phyloP scores from a whole-genome alignment of 2,888 invertebrate genomes.

The Hermaeophaga mercurialis region DNA sequence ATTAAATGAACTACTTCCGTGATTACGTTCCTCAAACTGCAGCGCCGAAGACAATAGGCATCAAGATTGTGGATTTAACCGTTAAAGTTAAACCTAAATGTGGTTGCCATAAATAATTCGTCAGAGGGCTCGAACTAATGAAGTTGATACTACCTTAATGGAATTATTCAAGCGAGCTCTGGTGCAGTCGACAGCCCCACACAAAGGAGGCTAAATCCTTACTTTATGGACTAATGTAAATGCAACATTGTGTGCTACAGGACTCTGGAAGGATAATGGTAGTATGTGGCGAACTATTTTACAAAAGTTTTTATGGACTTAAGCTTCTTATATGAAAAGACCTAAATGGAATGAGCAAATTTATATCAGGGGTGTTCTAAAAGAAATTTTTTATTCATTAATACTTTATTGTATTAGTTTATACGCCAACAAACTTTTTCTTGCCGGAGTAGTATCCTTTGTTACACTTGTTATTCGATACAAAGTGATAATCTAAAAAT shows the following conservation, averaged over 20 bases:
- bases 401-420: too few relatives aligned
- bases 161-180: conserved; percentile 18
- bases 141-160: conserved; percentile 27
- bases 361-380: background rate
- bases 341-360: background rate
- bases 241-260: conserved; percentile 18
- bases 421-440: too few relatives aligned
- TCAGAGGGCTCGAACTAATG: conserved; percentile 18
- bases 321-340: background rate
- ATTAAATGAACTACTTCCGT: too few relatives aligned
- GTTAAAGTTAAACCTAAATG: conserved; percentile 3
- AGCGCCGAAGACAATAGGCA: background rate
- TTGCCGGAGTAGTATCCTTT: too few relatives aligned
- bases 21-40: too few relatives aligned
- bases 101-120: conserved; percentile 14
- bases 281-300: conserved; percentile 2
- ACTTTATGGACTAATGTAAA: conserved; percentile 23
- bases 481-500: too few relatives aligned
- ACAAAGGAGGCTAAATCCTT: conserved; percentile 26
- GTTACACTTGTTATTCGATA: too few relatives aligned
- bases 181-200: conserved; percentile 17
- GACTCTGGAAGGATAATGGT: conserved; percentile 12
- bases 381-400: too few relatives aligned
- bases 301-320: conserved; percentile 9
- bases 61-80: background rate